Evolutionary conservation across 2,797 vertebrate species (phyloP).

Genomic region (Sus cebifrons): DNA sequence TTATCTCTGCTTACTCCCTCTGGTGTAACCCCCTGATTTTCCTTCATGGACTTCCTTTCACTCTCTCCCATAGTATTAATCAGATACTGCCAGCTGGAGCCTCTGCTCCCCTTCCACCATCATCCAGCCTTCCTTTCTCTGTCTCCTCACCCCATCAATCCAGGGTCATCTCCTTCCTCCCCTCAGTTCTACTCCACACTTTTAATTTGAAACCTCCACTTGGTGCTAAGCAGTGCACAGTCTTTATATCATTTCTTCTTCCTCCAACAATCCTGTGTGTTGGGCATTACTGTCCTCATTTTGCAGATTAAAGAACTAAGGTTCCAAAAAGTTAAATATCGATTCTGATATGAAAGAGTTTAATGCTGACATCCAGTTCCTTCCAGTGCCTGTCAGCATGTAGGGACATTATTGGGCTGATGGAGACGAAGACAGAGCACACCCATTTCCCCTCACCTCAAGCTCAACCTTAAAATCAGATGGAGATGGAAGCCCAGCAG

Average conservation of each 20-base stretch:
- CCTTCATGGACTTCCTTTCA: neutral
- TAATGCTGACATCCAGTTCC: neutral
- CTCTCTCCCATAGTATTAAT: neutral
- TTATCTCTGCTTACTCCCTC: neutral
- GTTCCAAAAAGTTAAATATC: neutral
- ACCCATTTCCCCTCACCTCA: neutral
- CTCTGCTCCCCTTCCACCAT: neutral
- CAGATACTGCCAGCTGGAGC: neutral
- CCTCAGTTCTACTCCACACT: neutral
- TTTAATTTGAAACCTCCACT: neutral
- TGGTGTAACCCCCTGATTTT: neutral
- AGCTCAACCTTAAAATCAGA: neutral
- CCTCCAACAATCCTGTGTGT: neutral
- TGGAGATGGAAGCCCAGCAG: neutral
- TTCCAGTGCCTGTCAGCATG: neutral
- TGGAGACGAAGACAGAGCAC: neutral
- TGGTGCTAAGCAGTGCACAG: neutral
- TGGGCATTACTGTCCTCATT: neutral
- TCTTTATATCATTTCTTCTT: neutral
- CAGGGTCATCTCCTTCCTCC: neutral
- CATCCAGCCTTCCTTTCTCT: neutral
- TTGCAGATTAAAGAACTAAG: conserved; percentile 10
- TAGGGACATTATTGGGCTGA: neutral
- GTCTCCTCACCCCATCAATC: neutral
- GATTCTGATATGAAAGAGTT: neutral